Evolutionary conservation across 2,797 vertebrate genomes (phyloP), one percentile per base, ranked within the genome.

Genomic region (Adelosebastes latens): DNA sequence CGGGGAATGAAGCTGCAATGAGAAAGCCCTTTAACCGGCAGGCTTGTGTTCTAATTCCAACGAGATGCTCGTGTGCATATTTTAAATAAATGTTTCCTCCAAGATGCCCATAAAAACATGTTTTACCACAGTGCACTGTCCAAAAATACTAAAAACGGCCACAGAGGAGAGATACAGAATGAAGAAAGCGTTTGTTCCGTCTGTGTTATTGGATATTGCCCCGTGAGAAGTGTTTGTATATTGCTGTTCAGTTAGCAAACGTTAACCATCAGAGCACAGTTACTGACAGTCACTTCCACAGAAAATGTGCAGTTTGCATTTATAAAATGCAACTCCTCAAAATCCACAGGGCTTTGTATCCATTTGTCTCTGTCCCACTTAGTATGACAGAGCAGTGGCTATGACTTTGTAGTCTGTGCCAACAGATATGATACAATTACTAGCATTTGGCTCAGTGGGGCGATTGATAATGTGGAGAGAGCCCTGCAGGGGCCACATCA

Each of bases 341-440:
- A 74, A 79, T 49, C 68, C 71, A 72, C 46, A 24, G 49, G 69
- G 72, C 74, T 24, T 61, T 58, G 46, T 52, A 66, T 60, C 67
- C 58, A 78, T 84, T 87, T 72, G 66, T 83, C 73, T 76, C 73
- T 55, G 60, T 82, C 22, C 29, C 61, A 73, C 67, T 53, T 81
- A 65, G 60, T 25, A 52, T 76, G 85, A 82, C 46, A 16, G 80
- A 86, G 80, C 75, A 11, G 74, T 76, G n/a, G 55, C 77, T 75
- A 80, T 36, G 71, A 88, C 87, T 91, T 87, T 86, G 84, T 84
- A 84, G 77, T 73, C 66, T 29, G 66, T 74, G 86, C 88, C 85
- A 90, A 71, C 55, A 80, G 82, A 84, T 78, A 80, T 14, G 34
- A 80, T 18, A 84, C 78, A 82, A 79, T 87, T 76, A 87, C 61